Evolutionary conservation across 2,888 invertebrate genomes (phyloP).

Genomic region (Rhingia rostrata): DNA sequence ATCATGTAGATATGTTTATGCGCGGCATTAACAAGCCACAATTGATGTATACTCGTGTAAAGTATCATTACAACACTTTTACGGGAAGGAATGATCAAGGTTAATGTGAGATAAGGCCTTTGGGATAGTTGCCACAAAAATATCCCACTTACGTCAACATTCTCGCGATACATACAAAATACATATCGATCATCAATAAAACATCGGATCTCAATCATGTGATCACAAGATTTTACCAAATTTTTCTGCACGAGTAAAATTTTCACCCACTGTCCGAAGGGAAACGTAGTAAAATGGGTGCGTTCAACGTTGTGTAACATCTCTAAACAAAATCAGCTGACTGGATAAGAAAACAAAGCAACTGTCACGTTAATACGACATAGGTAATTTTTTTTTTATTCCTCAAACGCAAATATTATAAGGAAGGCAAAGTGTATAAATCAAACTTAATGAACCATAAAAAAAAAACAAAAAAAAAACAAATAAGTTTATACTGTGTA

Average conservation of each 20-base stretch:
- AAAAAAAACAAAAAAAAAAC: background rate
- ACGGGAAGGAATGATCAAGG: background rate
- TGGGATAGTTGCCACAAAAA: background rate
- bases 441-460: background rate
- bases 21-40: background rate
- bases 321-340: conserved; percentile 1
- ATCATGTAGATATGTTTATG: background rate
- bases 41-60: background rate
- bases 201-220: too few species aligned
- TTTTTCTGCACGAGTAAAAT: too few species aligned
- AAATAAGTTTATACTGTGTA: background rate
- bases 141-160: background rate
- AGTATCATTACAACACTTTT: background rate
- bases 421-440: background rate
- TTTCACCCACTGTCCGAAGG: background rate
- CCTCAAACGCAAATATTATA: background rate
- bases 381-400: background rate
- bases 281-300: background rate
- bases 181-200: too few species aligned
- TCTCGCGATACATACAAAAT: background rate
- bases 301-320: background rate
- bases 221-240: too few species aligned
- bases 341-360: background rate
- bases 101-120: background rate
- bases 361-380: background rate